phyloP scores from a whole-genome alignment of 1,140 invertebrate genomes.

The Oppia nitens region DNA sequence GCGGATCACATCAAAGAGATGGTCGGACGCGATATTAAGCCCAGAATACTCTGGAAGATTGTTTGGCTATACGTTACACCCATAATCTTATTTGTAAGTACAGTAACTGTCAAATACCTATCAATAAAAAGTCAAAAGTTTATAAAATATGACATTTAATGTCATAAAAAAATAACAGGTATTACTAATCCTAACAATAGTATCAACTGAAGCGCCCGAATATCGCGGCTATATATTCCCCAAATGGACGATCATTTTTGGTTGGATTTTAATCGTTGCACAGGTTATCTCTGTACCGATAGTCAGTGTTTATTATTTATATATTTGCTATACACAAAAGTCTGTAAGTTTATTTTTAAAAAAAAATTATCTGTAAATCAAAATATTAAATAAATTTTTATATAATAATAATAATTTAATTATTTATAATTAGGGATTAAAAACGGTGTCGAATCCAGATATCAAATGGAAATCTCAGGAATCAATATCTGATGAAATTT shows the following conservation, averaged over 20 bases:
- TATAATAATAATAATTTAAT: background rate
- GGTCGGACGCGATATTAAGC: slow-evolving; percentile 48
- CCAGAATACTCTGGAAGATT: slow-evolving; percentile 46
- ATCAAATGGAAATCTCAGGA: background rate
- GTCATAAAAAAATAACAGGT: too few relatives aligned
- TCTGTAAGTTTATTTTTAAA: too few relatives aligned
- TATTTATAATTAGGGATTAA: background rate
- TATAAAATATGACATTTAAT: background rate
- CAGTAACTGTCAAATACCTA: too few relatives aligned
- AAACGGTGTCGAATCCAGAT: background rate
- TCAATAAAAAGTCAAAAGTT: background rate
- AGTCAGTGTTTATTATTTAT: slow-evolving; percentile 33
- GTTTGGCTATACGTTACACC: slow-evolving; percentile 62
- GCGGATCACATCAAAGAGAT: slow-evolving; percentile 42
- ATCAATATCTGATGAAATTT: too few relatives aligned
- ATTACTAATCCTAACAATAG: background rate
- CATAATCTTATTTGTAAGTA: slow-evolving; percentile 47
- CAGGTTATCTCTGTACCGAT: slow-evolving; percentile 42
- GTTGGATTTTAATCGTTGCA: slow-evolving; percentile 39
- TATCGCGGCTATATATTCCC: slow-evolving; percentile 39
- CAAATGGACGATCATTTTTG: slow-evolving; percentile 38
- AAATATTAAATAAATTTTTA: background rate
- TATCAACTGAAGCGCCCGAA: background rate
- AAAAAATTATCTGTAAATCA: background rate
- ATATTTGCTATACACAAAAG: too few relatives aligned